Evolutionary conservation across 1,140 invertebrate species (phyloP), one percentile per base, ranked within the genome.

Genomic region (Armadillidium nasatum): DNA sequence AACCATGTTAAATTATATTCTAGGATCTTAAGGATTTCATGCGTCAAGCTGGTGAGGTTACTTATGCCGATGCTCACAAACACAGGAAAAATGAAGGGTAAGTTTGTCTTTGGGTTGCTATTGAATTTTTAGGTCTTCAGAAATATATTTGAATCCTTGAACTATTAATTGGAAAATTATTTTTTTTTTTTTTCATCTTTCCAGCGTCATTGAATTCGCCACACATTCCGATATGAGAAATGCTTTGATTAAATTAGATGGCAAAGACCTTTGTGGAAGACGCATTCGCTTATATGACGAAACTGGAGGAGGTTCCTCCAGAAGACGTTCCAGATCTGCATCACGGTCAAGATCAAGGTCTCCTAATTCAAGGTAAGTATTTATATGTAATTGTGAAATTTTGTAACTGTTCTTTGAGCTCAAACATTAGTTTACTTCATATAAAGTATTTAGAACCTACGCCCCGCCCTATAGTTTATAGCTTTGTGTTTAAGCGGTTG

Each of bases 11-110:
- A 33, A 33, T 33, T 33, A 33, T 33, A 33, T 33, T 33, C 33
- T 44, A 97, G 95, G 97, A 99, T 87, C 88, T 99, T 84, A 99
- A 99, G 88, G 97, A 99, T 88, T 96, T 96, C 85, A 98, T 99
- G 96, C 91, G 97, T 84, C 94, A 97, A 86, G 95, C 95, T 83
- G 97, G 97, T 74, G 96, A 99, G 88, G 97, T 99, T 4, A 98
- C 96, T 50, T 99, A 98, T 85, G 97, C 97, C 81, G 96, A 99
- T 91, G 97, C 97, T 21, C 97, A 99, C 84, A 98, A 98, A 84
- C 92, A 96, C 83, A 90, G 92, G 73, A 90, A 92, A 81, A 97
- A 98, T 88, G 96, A 98, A 89, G 97, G 96, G 96, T 98, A 86
- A 89, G 89, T 88, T 80, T 15, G 19, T 11, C 7, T 66, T 71